A percentile compares a stretch with the other conserved stretches of the same genome.
Evolutionary conservation across 2,797 vertebrate species (phyloP).

Genomic region (Phalloptychus januarius): DNA sequence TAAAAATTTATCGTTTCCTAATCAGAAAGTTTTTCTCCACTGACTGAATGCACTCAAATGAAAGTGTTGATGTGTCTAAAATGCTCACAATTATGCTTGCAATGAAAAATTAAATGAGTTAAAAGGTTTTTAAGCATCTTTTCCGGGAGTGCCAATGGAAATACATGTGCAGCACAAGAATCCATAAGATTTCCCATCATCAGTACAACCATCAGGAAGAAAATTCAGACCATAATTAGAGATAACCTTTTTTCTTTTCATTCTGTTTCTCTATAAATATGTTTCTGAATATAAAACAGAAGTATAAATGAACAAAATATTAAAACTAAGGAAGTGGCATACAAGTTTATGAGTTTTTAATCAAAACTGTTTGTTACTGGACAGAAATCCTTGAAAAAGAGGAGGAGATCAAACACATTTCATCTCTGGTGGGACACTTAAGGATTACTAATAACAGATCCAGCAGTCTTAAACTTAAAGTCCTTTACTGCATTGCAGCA

Average conservation of each 20-base stretch:
- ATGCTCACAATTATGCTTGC: neutral
- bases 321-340: neutral
- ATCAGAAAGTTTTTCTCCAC: neutral
- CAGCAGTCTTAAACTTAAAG: neutral
- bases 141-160: neutral
- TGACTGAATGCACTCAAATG: neutral
- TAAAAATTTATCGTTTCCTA: neutral
- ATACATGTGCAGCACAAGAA: neutral
- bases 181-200: neutral
- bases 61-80: neutral
- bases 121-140: neutral
- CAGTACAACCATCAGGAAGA: neutral
- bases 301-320: neutral
- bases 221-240: neutral
- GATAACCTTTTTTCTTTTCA: neutral
- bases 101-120: neutral
- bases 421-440: neutral
- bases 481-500: neutral
- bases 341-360: neutral
- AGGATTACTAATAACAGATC: conserved; percentile 1
- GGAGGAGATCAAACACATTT: conserved; percentile 2
- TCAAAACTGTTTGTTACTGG: neutral
- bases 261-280: neutral
- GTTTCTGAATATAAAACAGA: neutral
- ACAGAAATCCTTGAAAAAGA: neutral